phyloP scores from a whole-genome alignment of 2,797 vertebrate genomes.

The Manis javanica region DNA sequence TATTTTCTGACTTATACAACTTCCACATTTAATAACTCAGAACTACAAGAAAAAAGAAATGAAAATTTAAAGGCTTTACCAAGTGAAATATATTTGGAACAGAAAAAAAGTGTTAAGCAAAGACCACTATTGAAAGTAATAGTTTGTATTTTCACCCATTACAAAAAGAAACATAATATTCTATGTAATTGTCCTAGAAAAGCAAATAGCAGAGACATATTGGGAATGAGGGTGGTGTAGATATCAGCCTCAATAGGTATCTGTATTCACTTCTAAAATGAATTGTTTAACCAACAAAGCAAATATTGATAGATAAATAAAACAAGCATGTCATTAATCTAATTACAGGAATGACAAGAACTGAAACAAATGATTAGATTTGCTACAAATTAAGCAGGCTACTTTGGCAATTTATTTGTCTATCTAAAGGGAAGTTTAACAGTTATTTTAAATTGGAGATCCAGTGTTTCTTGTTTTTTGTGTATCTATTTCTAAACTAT shows the following conservation, averaged over 20 bases:
- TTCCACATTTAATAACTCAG: not conserved
- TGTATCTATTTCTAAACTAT: not conserved
- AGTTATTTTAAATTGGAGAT: not conserved
- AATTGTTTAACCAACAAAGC: slow-evolving; percentile 9
- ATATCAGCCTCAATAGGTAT: not conserved
- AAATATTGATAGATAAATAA: not conserved
- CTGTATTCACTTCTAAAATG: not conserved
- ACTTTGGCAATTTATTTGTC: not conserved
- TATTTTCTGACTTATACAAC: not conserved
- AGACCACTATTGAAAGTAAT: not conserved
- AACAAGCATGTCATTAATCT: not conserved
- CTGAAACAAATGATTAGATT: not conserved
- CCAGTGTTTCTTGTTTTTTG: not conserved
- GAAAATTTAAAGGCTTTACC: not conserved
- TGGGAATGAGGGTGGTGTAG: not conserved
- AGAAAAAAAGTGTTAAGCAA: not conserved
- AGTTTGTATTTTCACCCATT: not conserved
- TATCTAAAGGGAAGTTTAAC: not conserved
- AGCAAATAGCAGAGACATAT: not conserved
- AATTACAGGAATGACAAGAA: not conserved
- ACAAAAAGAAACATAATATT: not conserved
- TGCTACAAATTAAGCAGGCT: not conserved
- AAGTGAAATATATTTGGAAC: not conserved
- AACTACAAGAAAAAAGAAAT: not conserved
- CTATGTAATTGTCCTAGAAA: not conserved